Evolutionary conservation across 2,113 vertebrate genomes (phyloP).

Genomic region (Phoenicopterus ruber): DNA sequence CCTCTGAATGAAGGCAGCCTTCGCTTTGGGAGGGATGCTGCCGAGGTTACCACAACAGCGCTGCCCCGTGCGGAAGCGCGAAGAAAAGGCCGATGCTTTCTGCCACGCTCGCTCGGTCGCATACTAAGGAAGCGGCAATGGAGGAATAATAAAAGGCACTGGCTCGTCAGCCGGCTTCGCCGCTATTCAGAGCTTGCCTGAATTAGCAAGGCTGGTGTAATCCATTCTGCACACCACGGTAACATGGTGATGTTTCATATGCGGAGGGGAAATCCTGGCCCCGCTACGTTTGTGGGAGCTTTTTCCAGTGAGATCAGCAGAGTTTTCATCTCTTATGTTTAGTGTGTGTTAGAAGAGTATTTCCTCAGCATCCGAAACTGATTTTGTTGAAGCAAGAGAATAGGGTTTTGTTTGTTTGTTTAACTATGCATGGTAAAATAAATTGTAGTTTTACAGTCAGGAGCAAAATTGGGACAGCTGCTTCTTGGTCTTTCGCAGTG

Average conservation of each 20-base stretch:
- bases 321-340: neutral
- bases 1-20: conserved; percentile 24
- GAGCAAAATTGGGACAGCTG: neutral
- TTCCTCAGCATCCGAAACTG: neutral
- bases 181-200: neutral
- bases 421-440: neutral
- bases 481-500: neutral
- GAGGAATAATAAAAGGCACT: neutral
- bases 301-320: neutral
- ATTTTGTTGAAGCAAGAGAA: neutral
- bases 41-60: neutral
- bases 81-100: neutral
- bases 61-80: neutral
- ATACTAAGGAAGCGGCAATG: neutral
- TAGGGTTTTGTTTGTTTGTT: neutral
- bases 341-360: neutral
- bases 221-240: neutral
- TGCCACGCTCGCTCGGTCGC: neutral
- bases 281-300: accelerated
- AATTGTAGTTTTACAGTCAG: neutral
- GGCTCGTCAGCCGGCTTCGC: neutral
- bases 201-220: neutral
- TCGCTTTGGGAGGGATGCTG: neutral
- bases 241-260: neutral
- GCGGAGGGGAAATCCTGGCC: neutral